Percentiles rank a stretch among this genome's conserved stretches.
These are phyloP conservation scores for Sialia sialis DNA, from an alignment of 2,113 vertebrate species.

Conservation along the genomic window DNA sequence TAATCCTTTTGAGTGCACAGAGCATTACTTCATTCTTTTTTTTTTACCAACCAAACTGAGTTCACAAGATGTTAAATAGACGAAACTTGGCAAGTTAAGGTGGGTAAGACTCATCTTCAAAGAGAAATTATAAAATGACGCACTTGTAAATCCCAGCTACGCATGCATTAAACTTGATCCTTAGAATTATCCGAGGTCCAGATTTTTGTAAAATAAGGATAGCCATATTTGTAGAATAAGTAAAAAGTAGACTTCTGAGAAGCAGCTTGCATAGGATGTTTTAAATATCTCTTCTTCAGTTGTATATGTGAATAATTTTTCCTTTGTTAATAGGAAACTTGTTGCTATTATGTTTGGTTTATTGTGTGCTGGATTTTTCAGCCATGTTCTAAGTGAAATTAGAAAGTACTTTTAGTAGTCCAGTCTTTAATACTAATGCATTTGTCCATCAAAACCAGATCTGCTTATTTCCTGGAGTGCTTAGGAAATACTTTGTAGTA, in stretches of 20 bases:
- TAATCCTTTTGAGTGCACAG: conserved; percentile 31
- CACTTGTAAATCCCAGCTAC: conserved; percentile 34
- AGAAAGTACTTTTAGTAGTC: not conserved
- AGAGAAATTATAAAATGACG: conserved; percentile 34
- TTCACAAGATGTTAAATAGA: conserved; percentile 27
- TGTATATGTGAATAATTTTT: not conserved
- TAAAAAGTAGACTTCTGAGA: not conserved
- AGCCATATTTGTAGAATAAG: not conserved
- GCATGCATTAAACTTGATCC: conserved; percentile 27
- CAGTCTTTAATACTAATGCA: not conserved
- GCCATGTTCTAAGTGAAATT: not conserved
- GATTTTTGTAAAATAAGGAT: not conserved
- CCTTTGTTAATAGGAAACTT: not conserved
- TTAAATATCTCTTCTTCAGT: not conserved
- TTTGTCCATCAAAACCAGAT: not conserved
- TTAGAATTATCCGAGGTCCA: not conserved
- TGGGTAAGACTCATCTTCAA: conserved; percentile 45
- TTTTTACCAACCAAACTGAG: not conserved
- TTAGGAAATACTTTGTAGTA: not conserved
- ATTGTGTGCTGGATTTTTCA: not conserved
- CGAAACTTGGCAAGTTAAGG: conserved; percentile 28
- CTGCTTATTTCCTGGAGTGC: not conserved
- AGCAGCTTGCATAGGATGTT: not conserved
- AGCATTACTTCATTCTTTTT: conserved; percentile 34
- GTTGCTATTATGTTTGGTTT: not conserved